These are phyloP conservation scores for Ormyrus nitidulus DNA, from an alignment of 2,888 invertebrate genomes.

Conservation along the genomic window DNA sequence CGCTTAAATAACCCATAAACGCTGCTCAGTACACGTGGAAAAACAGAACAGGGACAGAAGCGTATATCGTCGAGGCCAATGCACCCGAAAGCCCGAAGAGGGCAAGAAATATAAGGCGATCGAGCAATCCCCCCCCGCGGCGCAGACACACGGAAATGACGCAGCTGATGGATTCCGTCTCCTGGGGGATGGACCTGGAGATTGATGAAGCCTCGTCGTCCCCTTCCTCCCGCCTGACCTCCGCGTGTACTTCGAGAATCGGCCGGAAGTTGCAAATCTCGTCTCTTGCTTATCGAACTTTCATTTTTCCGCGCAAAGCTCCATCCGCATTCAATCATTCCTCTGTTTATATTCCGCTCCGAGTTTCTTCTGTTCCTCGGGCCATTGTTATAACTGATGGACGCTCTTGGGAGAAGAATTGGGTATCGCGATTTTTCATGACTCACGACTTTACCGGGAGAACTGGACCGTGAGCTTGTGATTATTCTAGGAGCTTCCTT, in stretches of 20 bases:
- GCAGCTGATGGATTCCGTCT: slow-evolving; percentile 69
- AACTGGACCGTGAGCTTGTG: neutral
- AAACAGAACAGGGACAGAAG: no score
- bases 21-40: no score
- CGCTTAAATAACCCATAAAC: no score
- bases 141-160: slow-evolving; percentile 68
- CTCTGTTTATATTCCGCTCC: slow-evolving; percentile 39
- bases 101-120: neutral
- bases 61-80: neutral
- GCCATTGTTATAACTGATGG: slow-evolving; percentile 35
- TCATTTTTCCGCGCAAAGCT: slow-evolving; percentile 18
- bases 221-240: neutral
- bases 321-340: slow-evolving; percentile 26
- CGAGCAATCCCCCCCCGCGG: neutral
- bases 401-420: neutral
- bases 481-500: no score
- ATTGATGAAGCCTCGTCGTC: slow-evolving; percentile 66
- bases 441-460: neutral
- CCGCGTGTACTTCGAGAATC: neutral
- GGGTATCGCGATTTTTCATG: neutral
- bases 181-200: slow-evolving; percentile 56
- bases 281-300: slow-evolving; percentile 28
- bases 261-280: slow-evolving; percentile 51
- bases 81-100: neutral
- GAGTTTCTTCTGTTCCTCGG: slow-evolving; percentile 26